Evolutionary conservation across 2,797 vertebrate species (phyloP).

Genomic region (Cryptoprocta ferox): DNA sequence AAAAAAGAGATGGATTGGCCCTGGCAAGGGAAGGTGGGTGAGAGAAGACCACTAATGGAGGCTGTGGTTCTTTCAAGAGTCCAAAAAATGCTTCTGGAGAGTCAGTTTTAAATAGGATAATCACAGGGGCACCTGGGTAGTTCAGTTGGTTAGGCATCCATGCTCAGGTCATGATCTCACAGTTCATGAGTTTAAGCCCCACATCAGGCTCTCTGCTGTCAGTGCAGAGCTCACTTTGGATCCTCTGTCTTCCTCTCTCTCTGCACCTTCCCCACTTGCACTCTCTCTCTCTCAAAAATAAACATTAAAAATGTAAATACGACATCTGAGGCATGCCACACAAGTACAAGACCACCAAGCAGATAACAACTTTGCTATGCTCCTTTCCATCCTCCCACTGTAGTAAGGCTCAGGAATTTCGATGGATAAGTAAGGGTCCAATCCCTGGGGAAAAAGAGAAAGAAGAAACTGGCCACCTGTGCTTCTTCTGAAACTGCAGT

Average conservation of each 20-base stretch:
- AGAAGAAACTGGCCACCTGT: not conserved
- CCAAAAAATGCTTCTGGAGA: not conserved
- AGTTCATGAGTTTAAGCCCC: no score
- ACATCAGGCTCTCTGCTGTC: no score
- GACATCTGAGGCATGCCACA: not conserved
- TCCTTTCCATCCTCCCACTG: accelerated
- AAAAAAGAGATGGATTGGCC: not conserved
- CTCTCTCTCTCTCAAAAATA: no score
- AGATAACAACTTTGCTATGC: not conserved
- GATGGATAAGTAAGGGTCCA: not conserved
- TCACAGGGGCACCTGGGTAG: no score
- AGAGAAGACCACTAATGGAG: not conserved
- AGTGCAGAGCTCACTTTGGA: no score
- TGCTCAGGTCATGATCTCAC: no score
- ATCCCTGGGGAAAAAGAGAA: not conserved
- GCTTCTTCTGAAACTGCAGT: not conserved
- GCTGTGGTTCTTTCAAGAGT: not conserved
- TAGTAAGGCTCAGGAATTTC: not conserved
- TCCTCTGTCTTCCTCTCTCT: no score
- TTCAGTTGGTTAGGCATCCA: no score
- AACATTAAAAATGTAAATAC: not conserved
- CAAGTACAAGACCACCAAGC: not conserved
- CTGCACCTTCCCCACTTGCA: no score
- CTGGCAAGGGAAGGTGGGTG: not conserved
- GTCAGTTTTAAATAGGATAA: not conserved